Base-by-base conservation (phyloP, 2,888 invertebrate species). In the Neria commutata region DNA sequence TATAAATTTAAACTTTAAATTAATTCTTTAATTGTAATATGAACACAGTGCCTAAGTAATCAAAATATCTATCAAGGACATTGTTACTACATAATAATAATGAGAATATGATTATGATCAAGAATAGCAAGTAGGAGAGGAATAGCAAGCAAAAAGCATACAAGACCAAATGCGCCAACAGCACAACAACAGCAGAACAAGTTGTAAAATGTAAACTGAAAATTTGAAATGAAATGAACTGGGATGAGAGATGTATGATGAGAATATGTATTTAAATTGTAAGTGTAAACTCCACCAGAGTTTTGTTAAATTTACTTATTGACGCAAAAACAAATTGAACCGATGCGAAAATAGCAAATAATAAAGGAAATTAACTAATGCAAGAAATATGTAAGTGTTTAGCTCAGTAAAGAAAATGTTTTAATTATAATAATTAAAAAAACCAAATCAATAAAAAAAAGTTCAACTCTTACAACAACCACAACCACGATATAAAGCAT, bases 41-140 rank as follows among this genome's bases (percentile, higher is more conserved):
- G 79, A 79, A 79, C 79, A 80, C 79, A 79, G 79, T 79, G 79
- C 79, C 79, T 79, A 80, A 78, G 77, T 79, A 79, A 80, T 80
- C 76, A 80, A 77, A 73, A 75, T 73, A 76, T 74, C 72, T 75
- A 71, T 77, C 74, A 77, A 78, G 76, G 74, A 79, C 77, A 78
- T 79, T 79, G 76, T 79, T 79, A 78, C 76, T 76, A 69, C 73
- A 71, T 68, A 64, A 64, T 64, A 62, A 62, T 54, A 57, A 49
- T 57, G 50, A 64, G n/a, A n/a, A n/a, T n/a, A n/a, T n/a, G n/a
- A n/a, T n/a, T n/a, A n/a, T 33, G 17, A 49, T 49, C 19, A 49
- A 29, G 33, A 23, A 17, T 17, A 10, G 33, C 26, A 26, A 48
- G 14, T n/a, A 48, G 24, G 14, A 17, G 26, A 14, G n/a, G 17